Evolutionary conservation across 2,113 vertebrate species (phyloP), one percentile per base, ranked within the genome.

Genomic region (Laticauda laticaudata): DNA sequence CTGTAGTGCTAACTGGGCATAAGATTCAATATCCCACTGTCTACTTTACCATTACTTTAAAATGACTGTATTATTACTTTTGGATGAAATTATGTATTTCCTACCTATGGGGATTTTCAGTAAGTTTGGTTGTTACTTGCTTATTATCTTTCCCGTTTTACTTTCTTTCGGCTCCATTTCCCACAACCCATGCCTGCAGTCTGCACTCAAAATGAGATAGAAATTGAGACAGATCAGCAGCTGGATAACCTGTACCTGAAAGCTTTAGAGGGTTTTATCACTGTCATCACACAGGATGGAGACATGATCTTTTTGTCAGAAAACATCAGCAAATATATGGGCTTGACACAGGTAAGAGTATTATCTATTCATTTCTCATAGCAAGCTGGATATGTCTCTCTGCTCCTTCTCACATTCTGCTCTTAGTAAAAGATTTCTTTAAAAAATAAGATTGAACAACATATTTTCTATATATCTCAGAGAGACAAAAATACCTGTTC

Each of bases 271-370:
- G 99, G 99, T 12, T 99, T 99, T 97, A 97, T 99, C 92, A 98
- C 98, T 1, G 98, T 99, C 89, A 97, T 99, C 95, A 99, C 99
- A 91, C 98, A 98, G 69, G 98, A 99, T 86, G 99, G 99, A 56
- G 98, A 99, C 97, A 98, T 99, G 97, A 98, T 99, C 96, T 99
- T 98, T 96, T 95, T 99, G 92, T 99, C 99, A 0, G 98, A 99
- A 94, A 99, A 99, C 86, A 97, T 99, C 97, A 98, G 97, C 98
- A 98, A 98, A 95, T 98, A 98, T 94, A 98, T 99, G 98, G 99
- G 99, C 92, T 97, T 99, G 92, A 98, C 98, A 20, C 99, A 99
- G 98, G 99, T 99, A 96, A 96, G n/a, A 20, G 51, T 57, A 75
- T 95, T 93, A 34, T 69, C 23, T 94, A 93, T 18, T 0, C 0